Base-by-base conservation (phyloP, 1,140 invertebrate species). In the Aphelinus atriplicis region DNA sequence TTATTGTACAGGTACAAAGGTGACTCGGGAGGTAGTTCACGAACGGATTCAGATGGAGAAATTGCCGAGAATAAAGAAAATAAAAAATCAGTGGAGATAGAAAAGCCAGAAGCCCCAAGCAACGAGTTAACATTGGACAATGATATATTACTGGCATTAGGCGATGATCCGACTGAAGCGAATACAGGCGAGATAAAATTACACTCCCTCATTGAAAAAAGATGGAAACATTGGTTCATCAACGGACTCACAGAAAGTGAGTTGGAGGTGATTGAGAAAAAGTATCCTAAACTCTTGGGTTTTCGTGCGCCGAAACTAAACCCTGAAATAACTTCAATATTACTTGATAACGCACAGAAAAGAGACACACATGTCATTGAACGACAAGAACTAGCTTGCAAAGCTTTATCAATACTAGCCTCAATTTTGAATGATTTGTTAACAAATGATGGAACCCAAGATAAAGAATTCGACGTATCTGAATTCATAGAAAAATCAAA, bases 361-460 rank as follows among this genome's bases (percentile, higher is more conserved):
- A 61, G 60, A 46, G n/a, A n/a, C n/a, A n/a, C 5, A 1, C 43
- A 61, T 46, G 9, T 61, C 1, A 2, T 46, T 4, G 60, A 61
- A 61, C 4, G 60, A 1, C 60, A 61, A 6, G 42, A 61, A 61
- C 9, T 61, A 7, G 60, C 60, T 2, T 26, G 60, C 5, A 45
- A 26, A 1, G 60, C 60, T 7, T 43, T 61, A 7, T 45, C 43
- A 43, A 1, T 6, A 1, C 1, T 61, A 7, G 60, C 1, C 5
- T 61, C 60, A 61, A 61, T 61, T 1, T 61, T 61, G 43, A 61
- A 61, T 45, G 60, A 61, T 61, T n/a, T n/a, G n/a, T 2, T 61
- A 1, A 2, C 60, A 3, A 45, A 61, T 2, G 60, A n/a, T n/a
- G n/a, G n/a, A n/a, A n/a, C 43, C 1, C 5, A 46, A 3, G 60